Evolutionary conservation across 2,797 vertebrate genomes (phyloP).

Genomic region (Cyclura pinguis): DNA sequence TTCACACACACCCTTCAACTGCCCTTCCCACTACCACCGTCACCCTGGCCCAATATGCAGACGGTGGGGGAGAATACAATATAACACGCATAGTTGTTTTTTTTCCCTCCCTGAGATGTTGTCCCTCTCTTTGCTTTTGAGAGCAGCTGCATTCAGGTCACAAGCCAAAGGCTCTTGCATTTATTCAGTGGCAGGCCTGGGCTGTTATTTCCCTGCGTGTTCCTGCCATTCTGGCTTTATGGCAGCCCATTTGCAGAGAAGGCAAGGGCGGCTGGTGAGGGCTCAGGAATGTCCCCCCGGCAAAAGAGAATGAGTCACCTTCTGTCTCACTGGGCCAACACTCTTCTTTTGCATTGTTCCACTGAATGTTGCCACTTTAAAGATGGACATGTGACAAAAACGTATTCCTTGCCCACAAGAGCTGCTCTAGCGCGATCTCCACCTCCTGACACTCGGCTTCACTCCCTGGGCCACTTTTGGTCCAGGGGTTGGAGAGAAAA

Average conservation of each 20-base stretch:
- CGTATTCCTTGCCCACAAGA: too few species aligned
- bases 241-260: conserved; percentile 21
- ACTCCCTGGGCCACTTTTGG: too few species aligned
- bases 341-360: conserved; percentile 36
- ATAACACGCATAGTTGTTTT: rapidly evolving
- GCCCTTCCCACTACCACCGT: too few species aligned
- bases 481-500: too few species aligned
- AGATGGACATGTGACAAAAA: too few species aligned
- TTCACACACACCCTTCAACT: background rate
- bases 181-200: background rate
- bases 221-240: conserved; percentile 36
- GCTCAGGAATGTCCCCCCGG: conserved; percentile 26
- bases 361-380: rapidly evolving
- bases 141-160: background rate
- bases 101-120: background rate
- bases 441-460: too few species aligned
- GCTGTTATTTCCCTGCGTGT: conserved; percentile 25
- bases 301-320: background rate
- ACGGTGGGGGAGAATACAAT: too few species aligned
- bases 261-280: conserved; percentile 57
- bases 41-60: too few species aligned
- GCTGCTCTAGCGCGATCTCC: too few species aligned
- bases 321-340: conserved; percentile 33
- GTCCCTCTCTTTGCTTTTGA: rapidly evolving
- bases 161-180: rapidly evolving